Evolutionary conservation across 2,797 vertebrate species (phyloP).

Genomic region (Vespertilio murinus): DNA sequence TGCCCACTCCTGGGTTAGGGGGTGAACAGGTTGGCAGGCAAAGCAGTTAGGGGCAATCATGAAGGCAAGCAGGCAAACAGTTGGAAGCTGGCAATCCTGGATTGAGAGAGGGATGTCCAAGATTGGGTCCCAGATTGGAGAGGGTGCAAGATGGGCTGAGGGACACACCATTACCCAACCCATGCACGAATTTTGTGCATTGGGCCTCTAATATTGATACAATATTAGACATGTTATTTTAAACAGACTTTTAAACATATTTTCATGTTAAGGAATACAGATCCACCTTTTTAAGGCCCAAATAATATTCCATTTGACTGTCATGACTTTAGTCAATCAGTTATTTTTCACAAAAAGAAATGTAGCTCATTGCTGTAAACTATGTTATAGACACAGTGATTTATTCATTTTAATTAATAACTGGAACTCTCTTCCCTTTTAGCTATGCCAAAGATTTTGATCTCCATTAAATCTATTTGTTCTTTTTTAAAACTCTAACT

Average conservation of each 20-base stretch:
- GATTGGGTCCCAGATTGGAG: no score
- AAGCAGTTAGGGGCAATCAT: no score
- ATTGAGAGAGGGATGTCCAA: no score
- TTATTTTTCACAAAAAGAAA: conserved; percentile 25
- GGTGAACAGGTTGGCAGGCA: no score
- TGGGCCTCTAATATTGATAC: neutral
- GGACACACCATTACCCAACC: no score
- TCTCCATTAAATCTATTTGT: neutral
- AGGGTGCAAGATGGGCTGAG: no score
- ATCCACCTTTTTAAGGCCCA: neutral
- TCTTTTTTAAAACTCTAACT: neutral
- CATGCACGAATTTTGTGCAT: no score
- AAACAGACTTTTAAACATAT: neutral
- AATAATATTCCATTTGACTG: neutral
- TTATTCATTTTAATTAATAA: conserved; percentile 23
- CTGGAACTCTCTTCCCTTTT: neutral
- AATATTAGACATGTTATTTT: neutral
- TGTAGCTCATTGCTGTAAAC: neutral
- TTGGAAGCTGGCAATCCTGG: no score
- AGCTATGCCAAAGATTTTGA: neutral
- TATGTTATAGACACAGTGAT: neutral
- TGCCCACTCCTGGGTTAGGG: no score
- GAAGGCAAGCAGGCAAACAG: no score
- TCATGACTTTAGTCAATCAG: neutral
- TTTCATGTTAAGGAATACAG: neutral